Conservation (phyloP, 2,113 vertebrate genomes). For the Oryctolagus cuniculus region DNA sequence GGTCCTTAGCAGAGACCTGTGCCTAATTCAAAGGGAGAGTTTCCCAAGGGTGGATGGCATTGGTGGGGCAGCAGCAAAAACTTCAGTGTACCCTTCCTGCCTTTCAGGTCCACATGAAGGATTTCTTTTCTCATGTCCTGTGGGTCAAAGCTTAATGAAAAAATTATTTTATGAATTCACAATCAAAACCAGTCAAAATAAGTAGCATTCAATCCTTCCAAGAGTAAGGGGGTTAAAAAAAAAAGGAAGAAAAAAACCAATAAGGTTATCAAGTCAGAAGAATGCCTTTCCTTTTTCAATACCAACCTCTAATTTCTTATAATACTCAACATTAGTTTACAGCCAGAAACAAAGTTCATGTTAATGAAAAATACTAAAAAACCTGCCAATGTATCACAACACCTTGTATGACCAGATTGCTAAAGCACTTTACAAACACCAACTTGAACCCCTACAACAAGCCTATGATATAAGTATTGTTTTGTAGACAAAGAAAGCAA, state of each 20-base stretch:
- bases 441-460: neutral
- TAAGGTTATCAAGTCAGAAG: neutral
- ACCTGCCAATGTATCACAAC: neutral
- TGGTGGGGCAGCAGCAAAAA: neutral
- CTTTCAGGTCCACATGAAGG: neutral
- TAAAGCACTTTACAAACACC: neutral
- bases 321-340: neutral
- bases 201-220: neutral
- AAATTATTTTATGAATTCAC: conserved; percentile 17
- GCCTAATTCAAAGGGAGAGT: neutral
- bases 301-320: neutral
- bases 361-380: neutral
- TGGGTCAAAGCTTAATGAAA: neutral
- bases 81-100: neutral
- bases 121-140: neutral
- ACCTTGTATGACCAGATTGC: neutral
- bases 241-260: neutral
- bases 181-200: conserved; percentile 27
- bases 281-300: neutral
- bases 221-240: neutral
- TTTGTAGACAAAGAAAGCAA: conserved; percentile 49
- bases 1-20: neutral
- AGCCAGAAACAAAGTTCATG: neutral
- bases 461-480: neutral
- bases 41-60: neutral